Evolutionary conservation across 2,113 vertebrate genomes (phyloP).

Genomic region (Castor canadensis): DNA sequence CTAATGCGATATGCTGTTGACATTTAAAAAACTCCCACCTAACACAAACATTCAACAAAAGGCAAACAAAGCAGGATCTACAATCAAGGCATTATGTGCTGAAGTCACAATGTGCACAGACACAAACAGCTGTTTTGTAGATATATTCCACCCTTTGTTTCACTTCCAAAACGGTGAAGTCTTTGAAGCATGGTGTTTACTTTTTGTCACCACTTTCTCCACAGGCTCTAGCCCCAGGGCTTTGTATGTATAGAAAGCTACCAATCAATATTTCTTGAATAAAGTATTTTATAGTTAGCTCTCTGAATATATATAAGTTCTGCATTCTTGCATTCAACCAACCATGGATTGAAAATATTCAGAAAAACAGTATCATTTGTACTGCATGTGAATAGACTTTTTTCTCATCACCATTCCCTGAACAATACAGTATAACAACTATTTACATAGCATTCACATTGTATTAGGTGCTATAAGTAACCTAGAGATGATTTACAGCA

Average conservation of each 20-base stretch:
- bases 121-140: background rate
- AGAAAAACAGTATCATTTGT: background rate
- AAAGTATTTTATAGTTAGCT: background rate
- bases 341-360: background rate
- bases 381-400: background rate
- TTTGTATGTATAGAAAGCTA: background rate
- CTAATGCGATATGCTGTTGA: background rate
- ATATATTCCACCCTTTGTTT: too few species aligned
- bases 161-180: background rate
- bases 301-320: background rate
- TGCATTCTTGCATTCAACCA: background rate
- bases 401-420: background rate
- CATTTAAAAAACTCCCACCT: background rate
- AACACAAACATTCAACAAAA: background rate
- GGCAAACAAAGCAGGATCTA: background rate
- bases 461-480: background rate
- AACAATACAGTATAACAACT: background rate
- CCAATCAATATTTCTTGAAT: background rate
- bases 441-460: background rate
- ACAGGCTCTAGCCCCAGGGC: background rate
- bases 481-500: background rate
- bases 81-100: background rate
- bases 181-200: background rate
- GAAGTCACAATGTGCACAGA: background rate
- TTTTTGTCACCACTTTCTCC: background rate